phyloP scores from a whole-genome alignment of 2,113 vertebrate genomes.

The Thamnaconus septentrionalis region DNA sequence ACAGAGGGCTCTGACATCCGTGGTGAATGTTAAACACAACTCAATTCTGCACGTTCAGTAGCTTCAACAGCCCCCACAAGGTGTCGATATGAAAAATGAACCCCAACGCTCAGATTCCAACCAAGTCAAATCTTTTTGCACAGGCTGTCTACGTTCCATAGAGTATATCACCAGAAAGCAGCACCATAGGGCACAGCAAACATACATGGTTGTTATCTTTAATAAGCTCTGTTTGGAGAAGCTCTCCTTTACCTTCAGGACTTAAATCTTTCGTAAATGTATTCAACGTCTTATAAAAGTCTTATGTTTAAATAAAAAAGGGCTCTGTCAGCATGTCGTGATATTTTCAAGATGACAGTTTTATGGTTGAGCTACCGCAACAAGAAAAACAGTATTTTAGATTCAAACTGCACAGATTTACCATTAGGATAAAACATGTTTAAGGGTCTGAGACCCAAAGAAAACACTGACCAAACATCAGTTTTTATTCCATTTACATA shows the following conservation, averaged over 20 bases:
- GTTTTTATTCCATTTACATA: too few species aligned
- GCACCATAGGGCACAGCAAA: conserved; percentile 64
- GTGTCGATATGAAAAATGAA: conserved; percentile 68
- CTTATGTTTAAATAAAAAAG: conserved; percentile 19
- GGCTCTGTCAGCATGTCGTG: conserved; percentile 8
- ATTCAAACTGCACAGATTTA: neutral
- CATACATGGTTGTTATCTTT: conserved; percentile 74
- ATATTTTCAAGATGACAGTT: neutral
- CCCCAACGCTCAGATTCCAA: conserved; percentile 36
- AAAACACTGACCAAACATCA: too few species aligned
- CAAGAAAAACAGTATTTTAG: neutral
- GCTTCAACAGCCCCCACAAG: conserved; percentile 62
- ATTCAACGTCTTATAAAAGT: conserved; percentile 47
- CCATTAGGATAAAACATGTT: too few species aligned
- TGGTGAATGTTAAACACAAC: conserved; percentile 62
- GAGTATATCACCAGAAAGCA: conserved; percentile 54
- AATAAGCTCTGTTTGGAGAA: conserved; percentile 74
- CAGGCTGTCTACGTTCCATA: conserved; percentile 24
- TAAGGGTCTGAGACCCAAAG: too few species aligned
- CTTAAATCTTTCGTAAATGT: conserved; percentile 45
- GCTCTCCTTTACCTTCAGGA: conserved; percentile 42
- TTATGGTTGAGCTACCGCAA: neutral
- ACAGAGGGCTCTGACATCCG: conserved; percentile 65
- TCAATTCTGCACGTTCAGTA: conserved; percentile 49
- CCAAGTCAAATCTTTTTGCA: conserved; percentile 54